Percentiles rank a stretch among this genome's conserved stretches.
These are phyloP conservation scores for Sciurus niger DNA, from an alignment of 2,113 vertebrate species.

Conservation along the genomic window DNA sequence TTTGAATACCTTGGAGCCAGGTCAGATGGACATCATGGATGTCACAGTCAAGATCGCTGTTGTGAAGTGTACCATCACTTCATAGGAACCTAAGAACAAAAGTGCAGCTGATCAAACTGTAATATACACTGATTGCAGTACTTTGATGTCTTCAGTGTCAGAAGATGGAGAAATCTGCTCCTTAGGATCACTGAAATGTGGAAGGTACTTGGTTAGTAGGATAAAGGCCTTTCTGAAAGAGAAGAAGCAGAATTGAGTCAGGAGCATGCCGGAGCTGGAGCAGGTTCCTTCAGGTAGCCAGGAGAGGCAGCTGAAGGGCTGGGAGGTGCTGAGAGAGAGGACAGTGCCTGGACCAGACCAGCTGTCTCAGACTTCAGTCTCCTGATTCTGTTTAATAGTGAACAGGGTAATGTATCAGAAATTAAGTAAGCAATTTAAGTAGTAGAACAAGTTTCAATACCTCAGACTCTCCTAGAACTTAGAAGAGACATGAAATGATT, in stretches of 20 bases:
- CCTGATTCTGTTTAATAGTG: neutral
- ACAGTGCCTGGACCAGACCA: neutral
- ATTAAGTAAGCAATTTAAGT: neutral
- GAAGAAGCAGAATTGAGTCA: neutral
- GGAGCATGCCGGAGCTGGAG: neutral
- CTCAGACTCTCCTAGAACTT: conserved; percentile 4
- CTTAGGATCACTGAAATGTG: neutral
- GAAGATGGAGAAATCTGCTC: neutral
- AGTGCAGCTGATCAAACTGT: neutral
- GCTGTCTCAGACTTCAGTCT: neutral
- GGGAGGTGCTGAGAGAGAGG: neutral
- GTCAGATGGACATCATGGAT: neutral
- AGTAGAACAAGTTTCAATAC: conserved; percentile 4
- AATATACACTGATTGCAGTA: neutral
- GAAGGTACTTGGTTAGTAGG: neutral
- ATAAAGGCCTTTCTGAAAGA: neutral
- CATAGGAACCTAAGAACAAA: neutral
- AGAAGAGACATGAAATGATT: neutral
- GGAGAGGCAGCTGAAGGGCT: neutral
- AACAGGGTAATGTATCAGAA: neutral
- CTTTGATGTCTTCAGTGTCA: neutral
- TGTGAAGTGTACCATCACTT: neutral
- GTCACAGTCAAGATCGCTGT: neutral
- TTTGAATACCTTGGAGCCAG: neutral
- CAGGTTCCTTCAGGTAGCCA: too few species aligned